Conservation (phyloP, 2,113 vertebrate species). For the Myotis davidii region DNA sequence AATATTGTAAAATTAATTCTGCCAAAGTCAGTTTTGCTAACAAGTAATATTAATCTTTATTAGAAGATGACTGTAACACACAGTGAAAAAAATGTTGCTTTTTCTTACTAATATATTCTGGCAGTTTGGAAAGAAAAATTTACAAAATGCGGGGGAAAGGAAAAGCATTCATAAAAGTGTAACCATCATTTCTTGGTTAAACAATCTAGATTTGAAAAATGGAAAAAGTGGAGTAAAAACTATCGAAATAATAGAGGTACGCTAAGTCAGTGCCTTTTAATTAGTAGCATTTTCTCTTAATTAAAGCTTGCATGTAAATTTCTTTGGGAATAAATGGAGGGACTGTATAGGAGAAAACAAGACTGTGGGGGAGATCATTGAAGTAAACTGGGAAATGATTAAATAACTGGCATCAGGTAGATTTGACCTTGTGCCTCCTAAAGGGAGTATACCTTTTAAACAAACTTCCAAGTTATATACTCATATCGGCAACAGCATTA, state of each 20-base stretch:
- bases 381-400: slow-evolving; percentile 32
- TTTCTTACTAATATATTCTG: neutral
- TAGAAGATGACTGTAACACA: neutral
- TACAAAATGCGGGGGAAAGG: neutral
- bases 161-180: neutral
- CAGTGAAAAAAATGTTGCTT: slow-evolving; percentile 40
- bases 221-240: slow-evolving; percentile 27
- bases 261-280: slow-evolving; percentile 4
- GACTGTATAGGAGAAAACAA: slow-evolving; percentile 10
- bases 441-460: neutral
- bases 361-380: neutral
- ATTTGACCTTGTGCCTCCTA: slow-evolving; percentile 1
- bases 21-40: neutral
- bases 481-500: neutral
- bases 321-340: slow-evolving; percentile 10
- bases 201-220: neutral
- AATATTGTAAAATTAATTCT: slow-evolving; percentile 29
- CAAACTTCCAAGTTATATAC: neutral
- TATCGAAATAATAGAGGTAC: neutral
- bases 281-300: neutral
- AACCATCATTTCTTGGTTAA: slow-evolving; percentile 19
- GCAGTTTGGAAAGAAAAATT: slow-evolving; percentile 31
- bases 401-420: neutral
- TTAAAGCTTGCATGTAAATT: slow-evolving; percentile 2
- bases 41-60: slow-evolving; percentile 14